Base-by-base conservation (phyloP, 2,113 vertebrate species). In the Vanacampus margaritifer region DNA sequence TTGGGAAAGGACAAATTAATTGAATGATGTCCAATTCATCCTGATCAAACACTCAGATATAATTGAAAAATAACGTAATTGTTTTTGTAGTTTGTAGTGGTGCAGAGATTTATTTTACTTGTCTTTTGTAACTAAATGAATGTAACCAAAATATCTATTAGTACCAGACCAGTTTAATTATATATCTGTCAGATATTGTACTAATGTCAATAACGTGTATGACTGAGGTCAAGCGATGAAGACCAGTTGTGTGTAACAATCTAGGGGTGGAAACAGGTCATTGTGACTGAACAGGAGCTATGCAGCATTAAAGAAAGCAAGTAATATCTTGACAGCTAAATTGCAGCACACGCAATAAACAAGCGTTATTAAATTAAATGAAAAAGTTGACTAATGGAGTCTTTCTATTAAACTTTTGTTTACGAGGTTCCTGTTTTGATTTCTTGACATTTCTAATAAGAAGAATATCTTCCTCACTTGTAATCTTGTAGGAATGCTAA, bases 321-420 rank as follows among this genome's bases (percentile, higher is more conserved):
- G n/a, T 35, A 13, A 32, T 35, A 63, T n/a, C 63, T 51, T 78
- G 77, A 69, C 74, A 71, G 62, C 39, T 41, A 19, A 26, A 48
- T 70, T 43, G 60, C 68, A 23, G 11, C 59, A 23, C 36, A 23
- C 21, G 37, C 53, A 73, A 67, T 74, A 63, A 51, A 41, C 24
- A 68, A 17, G 21, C n/a, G 48, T 24, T 35, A 14, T 67, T 60
- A 75, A 6, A 53, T 64, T 39, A 59, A 70, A 73, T 57, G 51
- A 17, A 12, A 54, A 39, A n/a, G 54, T 45, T 17, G 12, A 45
- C 63, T 66, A 54, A 32, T 81, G 66, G 67, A 39, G 39, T 43
- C 2, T 51, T 41, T 68, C 50, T 46, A 43, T 50, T 72, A 28
- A 32, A 0, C 26, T 53, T 72, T 67, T 64, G 5, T 58, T 71